Percentiles rank a stretch among this genome's conserved stretches.
Evolutionary conservation across 2,113 vertebrate species (phyloP).

Genomic region (Eidolon helvum): DNA sequence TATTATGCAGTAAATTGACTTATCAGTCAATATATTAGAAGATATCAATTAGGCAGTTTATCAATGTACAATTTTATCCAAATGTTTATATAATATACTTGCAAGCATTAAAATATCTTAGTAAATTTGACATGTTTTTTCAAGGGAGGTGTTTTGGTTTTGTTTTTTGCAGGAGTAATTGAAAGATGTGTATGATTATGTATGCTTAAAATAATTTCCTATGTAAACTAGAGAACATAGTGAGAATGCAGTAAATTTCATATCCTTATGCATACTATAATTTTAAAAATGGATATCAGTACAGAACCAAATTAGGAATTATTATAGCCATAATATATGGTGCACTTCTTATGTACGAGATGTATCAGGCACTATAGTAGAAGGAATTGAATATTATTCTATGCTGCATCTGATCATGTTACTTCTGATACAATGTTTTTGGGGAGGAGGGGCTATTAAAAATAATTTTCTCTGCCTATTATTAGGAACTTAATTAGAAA

Average conservation of each 20-base stretch:
- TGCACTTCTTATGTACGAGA: neutral
- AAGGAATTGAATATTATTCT: neutral
- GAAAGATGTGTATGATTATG: neutral
- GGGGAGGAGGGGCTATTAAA: neutral
- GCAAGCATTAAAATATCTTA: neutral
- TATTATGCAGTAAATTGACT: neutral
- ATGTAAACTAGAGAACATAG: neutral
- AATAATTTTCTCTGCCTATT: neutral
- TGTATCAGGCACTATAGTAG: neutral
- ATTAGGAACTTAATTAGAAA: conserved; percentile 18
- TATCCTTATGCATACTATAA: neutral
- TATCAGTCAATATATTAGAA: neutral
- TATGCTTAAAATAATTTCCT: neutral
- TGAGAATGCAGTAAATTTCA: neutral
- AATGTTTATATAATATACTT: neutral
- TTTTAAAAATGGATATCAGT: neutral
- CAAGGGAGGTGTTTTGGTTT: neutral
- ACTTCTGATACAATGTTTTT: neutral
- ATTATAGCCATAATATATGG: neutral
- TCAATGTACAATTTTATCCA: neutral
- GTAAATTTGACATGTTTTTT: neutral
- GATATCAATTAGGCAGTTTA: neutral
- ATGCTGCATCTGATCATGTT: neutral
- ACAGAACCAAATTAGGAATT: conserved; percentile 28
- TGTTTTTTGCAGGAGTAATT: neutral